Percentiles rank a stretch among this genome's conserved stretches.
phyloP scores from a whole-genome alignment of 2,888 invertebrate genomes.

The Criorhina ranunculi region DNA sequence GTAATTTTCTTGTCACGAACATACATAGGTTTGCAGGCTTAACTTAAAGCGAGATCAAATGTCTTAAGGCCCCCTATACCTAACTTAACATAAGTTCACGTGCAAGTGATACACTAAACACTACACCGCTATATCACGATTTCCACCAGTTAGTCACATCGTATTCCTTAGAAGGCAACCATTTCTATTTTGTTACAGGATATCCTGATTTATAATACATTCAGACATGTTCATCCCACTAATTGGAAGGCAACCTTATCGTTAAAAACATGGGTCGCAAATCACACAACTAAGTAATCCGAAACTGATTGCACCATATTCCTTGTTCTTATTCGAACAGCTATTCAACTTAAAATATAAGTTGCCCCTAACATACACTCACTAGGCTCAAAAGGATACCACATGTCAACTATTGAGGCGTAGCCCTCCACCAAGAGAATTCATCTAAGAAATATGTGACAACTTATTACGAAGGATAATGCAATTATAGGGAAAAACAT shows the following conservation, averaged over 20 bases:
- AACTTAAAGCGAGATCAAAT: too few species aligned
- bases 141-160: too few species aligned
- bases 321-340: neutral
- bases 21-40: too few species aligned
- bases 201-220: too few species aligned
- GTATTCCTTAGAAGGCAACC: too few species aligned
- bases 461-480: conserved; percentile 58
- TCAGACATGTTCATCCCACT: neutral
- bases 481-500: conserved; percentile 42
- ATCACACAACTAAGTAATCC: conserved; percentile 19
- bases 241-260: neutral
- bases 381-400: conserved; percentile 2
- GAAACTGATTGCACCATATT: conserved; percentile 26
- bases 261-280: neutral
- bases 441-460: conserved; percentile 56
- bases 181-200: too few species aligned
- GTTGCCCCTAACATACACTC: neutral
- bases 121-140: too few species aligned
- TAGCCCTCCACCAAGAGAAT: conserved; percentile 40
- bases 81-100: too few species aligned
- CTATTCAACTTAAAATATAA: neutral
- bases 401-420: conserved; percentile 62
- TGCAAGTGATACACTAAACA: too few species aligned
- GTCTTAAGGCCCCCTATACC: too few species aligned
- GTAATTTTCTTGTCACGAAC: too few species aligned